Evolutionary conservation across 2,797 vertebrate genomes (phyloP).

Genomic region (Poecile montanus): DNA sequence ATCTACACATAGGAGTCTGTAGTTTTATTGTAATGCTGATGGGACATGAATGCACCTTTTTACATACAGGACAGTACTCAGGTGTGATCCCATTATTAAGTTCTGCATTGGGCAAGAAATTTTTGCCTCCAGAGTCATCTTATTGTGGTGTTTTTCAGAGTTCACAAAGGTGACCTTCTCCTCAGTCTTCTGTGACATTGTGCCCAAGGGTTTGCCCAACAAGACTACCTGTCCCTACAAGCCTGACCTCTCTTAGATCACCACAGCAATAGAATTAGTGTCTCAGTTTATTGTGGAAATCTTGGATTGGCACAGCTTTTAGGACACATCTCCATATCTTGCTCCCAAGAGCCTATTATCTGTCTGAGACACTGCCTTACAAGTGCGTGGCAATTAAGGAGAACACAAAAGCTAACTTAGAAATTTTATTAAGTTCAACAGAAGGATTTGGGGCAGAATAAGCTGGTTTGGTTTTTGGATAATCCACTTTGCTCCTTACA

Average conservation of each 20-base stretch:
- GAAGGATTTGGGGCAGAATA: background rate
- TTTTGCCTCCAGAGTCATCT: background rate
- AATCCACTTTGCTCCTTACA: background rate
- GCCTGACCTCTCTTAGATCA: background rate
- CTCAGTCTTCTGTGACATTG: background rate
- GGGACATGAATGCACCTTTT: background rate
- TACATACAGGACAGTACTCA: fast-evolving
- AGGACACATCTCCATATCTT: fast-evolving
- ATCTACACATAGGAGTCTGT: fast-evolving
- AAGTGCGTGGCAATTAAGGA: background rate
- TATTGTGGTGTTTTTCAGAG: background rate
- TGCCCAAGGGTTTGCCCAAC: background rate
- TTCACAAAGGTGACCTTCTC: background rate
- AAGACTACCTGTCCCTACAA: fast-evolving
- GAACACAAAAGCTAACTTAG: background rate
- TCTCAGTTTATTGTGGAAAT: background rate
- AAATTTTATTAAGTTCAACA: background rate
- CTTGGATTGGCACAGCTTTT: background rate
- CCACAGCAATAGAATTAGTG: background rate
- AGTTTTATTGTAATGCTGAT: background rate
- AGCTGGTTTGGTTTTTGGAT: background rate
- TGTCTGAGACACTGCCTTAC: background rate
- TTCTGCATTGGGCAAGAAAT: background rate
- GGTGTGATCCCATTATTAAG: background rate
- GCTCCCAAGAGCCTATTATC: background rate